Conservation (phyloP, 1,140 invertebrate species). For the Cydia amplana region DNA sequence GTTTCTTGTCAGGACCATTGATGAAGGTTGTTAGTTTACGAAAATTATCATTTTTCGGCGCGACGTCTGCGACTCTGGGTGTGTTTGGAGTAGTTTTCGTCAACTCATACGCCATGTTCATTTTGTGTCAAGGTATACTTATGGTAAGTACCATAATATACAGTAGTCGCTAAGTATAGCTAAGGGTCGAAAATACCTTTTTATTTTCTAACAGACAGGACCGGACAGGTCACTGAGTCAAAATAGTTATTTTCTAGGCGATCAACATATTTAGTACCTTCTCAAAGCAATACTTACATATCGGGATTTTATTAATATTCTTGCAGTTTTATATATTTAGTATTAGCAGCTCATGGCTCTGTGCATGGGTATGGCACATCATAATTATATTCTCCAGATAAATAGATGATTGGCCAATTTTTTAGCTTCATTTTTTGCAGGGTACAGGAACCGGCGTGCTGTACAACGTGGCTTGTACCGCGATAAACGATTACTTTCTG, state of each 20-base stretch:
- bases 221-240: no score
- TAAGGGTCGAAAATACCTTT: no score
- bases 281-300: no score
- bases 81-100: conserved; percentile 6
- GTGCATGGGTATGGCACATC: no score
- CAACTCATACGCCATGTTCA: neutral
- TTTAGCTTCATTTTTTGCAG: neutral
- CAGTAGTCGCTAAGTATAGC: no score
- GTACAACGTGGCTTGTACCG: neutral
- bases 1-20: conserved; percentile 5
- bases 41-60: neutral
- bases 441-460: neutral
- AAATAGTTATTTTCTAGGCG: no score
- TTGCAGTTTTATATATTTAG: no score
- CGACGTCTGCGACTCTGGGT: neutral
- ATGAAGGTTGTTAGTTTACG: conserved; percentile 6
- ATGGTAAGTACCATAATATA: neutral
- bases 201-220: no score
- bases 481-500: conserved; percentile 7
- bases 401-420: neutral
- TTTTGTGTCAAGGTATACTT: conserved; percentile 21
- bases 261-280: no score
- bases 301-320: no score
- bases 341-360: no score
- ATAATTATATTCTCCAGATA: no score